Percentiles rank a stretch among this genome's conserved stretches.
Evolutionary conservation across 1,140 invertebrate species (phyloP).

Genomic region (Pteromalus puparum): DNA sequence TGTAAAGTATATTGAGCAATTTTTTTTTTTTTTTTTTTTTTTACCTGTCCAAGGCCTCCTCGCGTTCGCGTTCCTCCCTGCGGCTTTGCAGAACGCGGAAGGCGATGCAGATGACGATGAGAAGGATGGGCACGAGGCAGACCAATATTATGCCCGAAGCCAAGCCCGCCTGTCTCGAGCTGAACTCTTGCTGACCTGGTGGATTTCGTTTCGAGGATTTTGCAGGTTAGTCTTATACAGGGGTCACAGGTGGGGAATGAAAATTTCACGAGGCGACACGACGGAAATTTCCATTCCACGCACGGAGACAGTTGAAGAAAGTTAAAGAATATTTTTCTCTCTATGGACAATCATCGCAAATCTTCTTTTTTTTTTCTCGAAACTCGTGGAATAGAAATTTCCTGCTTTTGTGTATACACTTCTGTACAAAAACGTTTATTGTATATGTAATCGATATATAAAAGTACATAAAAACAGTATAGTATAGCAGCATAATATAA

Average conservation of each 20-base stretch:
- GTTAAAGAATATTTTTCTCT: neutral
- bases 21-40: too few species aligned
- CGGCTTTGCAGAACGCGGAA: slow-evolving; percentile 73
- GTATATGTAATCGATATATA: slow-evolving; percentile 36
- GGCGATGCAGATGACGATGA: slow-evolving; percentile 83
- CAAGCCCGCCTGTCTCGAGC: slow-evolving; percentile 84
- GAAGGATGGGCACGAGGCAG: slow-evolving; percentile 84
- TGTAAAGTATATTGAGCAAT: neutral
- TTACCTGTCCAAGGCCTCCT: slow-evolving; percentile 68
- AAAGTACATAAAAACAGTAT: slow-evolving; percentile 41
- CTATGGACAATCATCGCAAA: slow-evolving; percentile 40
- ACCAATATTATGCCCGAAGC: slow-evolving; percentile 85
- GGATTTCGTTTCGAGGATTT: slow-evolving; percentile 13
- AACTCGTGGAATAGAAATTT: slow-evolving; percentile 75
- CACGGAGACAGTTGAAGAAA: slow-evolving; percentile 33
- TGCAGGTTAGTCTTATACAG: neutral
- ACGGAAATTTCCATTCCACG: slow-evolving; percentile 74
- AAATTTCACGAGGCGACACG: slow-evolving; percentile 62
- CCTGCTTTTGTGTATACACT: slow-evolving; percentile 38
- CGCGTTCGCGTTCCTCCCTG: slow-evolving; percentile 76
- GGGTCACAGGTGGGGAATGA: slow-evolving; percentile 56
- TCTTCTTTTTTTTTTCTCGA: slow-evolving; percentile 34
- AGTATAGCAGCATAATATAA: neutral
- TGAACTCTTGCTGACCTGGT: slow-evolving; percentile 87
- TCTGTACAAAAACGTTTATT: slow-evolving; percentile 54